A percentile compares a stretch with the other conserved stretches of the same genome.
Evolutionary conservation across 2,113 vertebrate genomes (phyloP).

Genomic region (Saccopteryx bilineata): DNA sequence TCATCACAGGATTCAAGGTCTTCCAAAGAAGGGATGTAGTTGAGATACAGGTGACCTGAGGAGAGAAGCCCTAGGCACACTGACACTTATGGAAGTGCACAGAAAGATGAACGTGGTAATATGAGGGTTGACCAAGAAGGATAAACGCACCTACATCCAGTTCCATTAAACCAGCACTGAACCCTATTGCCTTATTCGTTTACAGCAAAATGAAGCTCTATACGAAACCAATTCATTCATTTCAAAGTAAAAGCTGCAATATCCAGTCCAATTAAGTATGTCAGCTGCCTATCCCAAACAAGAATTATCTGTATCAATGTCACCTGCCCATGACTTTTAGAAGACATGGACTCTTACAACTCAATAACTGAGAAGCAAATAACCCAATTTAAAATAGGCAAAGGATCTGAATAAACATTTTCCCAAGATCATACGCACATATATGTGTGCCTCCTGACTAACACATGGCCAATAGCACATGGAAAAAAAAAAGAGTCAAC

Average conservation of each 20-base stretch:
- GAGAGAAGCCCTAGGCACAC: background rate
- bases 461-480: background rate
- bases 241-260: background rate
- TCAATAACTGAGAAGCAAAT: constrained; percentile 32
- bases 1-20: background rate
- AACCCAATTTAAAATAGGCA: background rate
- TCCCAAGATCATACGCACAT: background rate
- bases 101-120: background rate
- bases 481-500: background rate
- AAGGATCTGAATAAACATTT: background rate
- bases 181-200: background rate
- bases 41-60: background rate
- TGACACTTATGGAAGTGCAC: background rate
- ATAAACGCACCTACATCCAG: background rate
- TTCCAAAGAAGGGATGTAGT: constrained; percentile 8
- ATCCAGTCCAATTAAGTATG: background rate
- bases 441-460: background rate
- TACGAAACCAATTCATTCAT: background rate
- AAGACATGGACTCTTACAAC: background rate
- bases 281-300: background rate
- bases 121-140: background rate
- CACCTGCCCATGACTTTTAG: background rate
- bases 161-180: constrained; percentile 1
- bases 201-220: background rate
- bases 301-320: background rate